These are phyloP conservation scores for Protophormia terraenovae DNA, from an alignment of 2,888 invertebrate species.

Conservation along the genomic window DNA sequence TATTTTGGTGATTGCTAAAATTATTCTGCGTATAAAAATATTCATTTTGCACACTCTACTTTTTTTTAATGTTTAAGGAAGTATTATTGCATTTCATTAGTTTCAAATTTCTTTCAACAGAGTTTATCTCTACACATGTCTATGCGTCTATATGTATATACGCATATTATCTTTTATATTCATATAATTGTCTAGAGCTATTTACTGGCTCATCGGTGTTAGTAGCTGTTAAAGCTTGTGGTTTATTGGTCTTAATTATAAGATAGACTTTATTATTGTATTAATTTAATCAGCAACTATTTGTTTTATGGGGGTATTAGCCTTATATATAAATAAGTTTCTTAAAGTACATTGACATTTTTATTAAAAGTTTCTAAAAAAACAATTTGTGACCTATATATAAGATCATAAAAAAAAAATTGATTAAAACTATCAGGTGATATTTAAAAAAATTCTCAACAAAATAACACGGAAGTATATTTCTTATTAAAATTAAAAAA, in stretches of 20 bases:
- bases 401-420: too few species aligned
- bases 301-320: too few species aligned
- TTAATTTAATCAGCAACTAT: slow-evolving; percentile 5
- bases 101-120: slow-evolving; percentile 38
- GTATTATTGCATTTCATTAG: slow-evolving; percentile 45
- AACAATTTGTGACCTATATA: not conserved
- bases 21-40: too few species aligned
- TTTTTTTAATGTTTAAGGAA: slow-evolving; percentile 35
- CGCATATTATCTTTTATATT: slow-evolving; percentile 20
- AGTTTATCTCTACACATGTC: slow-evolving; percentile 5
- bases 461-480: too few species aligned
- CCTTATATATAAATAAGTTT: too few species aligned
- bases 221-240: slow-evolving; percentile 46
- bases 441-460: too few species aligned
- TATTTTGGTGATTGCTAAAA: too few species aligned
- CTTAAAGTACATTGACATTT: slow-evolving; percentile 11
- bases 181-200: slow-evolving; percentile 24
- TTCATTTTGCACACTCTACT: too few species aligned
- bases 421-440: too few species aligned
- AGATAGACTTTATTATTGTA: not conserved
- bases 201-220: slow-evolving; percentile 40
- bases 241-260: slow-evolving; percentile 8
- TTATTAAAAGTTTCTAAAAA: not conserved
- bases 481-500: too few species aligned
- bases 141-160: not conserved